Conservation (phyloP, 2,113 vertebrate genomes). For the Cynopterus brachyotis region DNA sequence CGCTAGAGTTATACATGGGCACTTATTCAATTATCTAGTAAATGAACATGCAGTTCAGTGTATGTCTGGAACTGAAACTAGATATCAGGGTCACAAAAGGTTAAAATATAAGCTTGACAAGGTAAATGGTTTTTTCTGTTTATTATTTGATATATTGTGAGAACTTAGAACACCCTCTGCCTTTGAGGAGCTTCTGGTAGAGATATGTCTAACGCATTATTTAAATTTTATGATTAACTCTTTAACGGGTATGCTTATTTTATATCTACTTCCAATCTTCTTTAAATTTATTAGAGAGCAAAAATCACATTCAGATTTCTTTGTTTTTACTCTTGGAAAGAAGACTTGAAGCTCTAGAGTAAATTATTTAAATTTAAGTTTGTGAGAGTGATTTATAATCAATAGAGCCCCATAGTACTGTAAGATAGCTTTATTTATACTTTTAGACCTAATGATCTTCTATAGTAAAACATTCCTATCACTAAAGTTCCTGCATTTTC, state of each 20-base stretch:
- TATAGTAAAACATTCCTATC: neutral
- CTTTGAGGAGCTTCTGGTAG: neutral
- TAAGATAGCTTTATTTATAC: neutral
- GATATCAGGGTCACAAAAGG: neutral
- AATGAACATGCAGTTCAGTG: neutral
- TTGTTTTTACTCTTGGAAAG: neutral
- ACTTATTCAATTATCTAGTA: neutral
- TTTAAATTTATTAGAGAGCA: neutral
- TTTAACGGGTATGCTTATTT: neutral
- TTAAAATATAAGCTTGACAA: neutral
- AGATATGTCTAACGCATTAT: neutral
- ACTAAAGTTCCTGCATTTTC: neutral
- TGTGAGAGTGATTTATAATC: neutral
- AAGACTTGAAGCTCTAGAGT: neutral
- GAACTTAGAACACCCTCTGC: neutral
- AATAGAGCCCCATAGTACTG: neutral
- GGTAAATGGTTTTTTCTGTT: neutral
- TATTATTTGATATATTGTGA: neutral
- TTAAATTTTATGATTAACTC: neutral
- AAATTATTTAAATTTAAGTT: slow-evolving; percentile 29
- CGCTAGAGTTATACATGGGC: neutral
- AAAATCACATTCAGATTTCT: neutral
- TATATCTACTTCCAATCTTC: neutral
- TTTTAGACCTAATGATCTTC: neutral
- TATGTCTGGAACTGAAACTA: neutral